A percentile compares a stretch with the other conserved stretches of the same genome.
phyloP scores from a whole-genome alignment of 1,140 invertebrate genomes.

The Drosophila nasuta region DNA sequence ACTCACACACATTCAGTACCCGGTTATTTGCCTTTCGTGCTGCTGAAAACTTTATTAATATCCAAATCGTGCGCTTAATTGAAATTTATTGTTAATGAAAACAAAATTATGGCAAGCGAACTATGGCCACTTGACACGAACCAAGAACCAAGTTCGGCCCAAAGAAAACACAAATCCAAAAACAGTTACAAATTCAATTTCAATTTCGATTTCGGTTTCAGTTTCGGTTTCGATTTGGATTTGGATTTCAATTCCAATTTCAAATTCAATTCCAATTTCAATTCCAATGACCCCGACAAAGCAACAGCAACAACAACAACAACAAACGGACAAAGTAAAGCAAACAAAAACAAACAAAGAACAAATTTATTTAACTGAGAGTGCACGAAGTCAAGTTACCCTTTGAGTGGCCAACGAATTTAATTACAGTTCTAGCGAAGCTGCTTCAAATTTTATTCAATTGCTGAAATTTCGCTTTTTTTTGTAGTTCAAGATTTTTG shows the following conservation, averaged over 20 bases:
- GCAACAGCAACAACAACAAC: not conserved
- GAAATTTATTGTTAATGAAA: constrained; percentile 84
- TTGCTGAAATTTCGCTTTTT: too few species aligned
- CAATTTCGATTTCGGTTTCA: constrained; percentile 4
- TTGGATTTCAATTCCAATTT: not conserved
- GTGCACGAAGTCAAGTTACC: constrained; percentile 3
- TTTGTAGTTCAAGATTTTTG: too few species aligned
- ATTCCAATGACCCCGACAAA: not conserved
- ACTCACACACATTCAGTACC: constrained; percentile 1
- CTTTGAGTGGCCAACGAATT: not conserved
- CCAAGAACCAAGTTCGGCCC: constrained; percentile 49
- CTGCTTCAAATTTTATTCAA: too few species aligned
- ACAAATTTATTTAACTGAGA: not conserved
- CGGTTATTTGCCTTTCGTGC: constrained; percentile 72
- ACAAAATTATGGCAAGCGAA: constrained; percentile 67
- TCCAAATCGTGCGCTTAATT: constrained; percentile 81
- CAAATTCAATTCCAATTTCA: constrained; percentile 4
- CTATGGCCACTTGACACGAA: constrained; percentile 72
- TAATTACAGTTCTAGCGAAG: too few species aligned
- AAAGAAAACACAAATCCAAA: constrained; percentile 24
- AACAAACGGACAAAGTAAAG: not conserved
- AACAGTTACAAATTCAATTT: constrained; percentile 16
- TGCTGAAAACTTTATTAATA: constrained; percentile 78
- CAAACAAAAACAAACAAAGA: constrained; percentile 6
- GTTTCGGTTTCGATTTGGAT: not conserved